Evolutionary conservation across 2,888 invertebrate species (phyloP).

Genomic region (Drosophila infuscata): DNA sequence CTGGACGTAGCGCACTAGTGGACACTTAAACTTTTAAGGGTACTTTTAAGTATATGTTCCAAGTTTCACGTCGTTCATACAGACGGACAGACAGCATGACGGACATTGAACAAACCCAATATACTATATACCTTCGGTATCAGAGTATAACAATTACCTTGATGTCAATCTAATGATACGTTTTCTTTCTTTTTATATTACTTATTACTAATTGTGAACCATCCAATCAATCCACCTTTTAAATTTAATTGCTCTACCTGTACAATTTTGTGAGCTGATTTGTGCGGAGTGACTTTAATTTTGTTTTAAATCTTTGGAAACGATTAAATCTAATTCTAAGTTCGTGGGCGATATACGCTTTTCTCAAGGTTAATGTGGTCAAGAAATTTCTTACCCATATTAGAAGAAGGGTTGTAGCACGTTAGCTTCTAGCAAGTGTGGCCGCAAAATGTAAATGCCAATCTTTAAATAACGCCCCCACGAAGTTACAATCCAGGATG

Average conservation of each 20-base stretch:
- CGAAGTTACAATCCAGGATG: no score
- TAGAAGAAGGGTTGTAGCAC: no score
- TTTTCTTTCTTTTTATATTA: background rate
- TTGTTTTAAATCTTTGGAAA: background rate
- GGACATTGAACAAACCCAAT: no score
- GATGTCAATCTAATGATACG: background rate
- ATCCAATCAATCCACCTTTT: background rate
- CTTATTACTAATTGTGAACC: background rate
- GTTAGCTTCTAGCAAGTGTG: no score
- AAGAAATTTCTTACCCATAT: background rate
- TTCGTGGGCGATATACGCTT: background rate
- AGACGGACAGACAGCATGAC: no score
- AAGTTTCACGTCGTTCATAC: no score
- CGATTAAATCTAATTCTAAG: background rate
- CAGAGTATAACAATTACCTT: background rate
- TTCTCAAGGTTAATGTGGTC: background rate
- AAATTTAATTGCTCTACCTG: background rate
- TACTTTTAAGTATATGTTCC: no score
- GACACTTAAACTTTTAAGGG: no score
- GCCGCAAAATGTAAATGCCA: no score
- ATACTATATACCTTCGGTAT: no score
- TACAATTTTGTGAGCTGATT: background rate
- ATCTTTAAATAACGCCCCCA: no score
- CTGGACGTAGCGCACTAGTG: no score
- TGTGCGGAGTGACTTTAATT: background rate